A percentile compares a stretch with the other conserved stretches of the same genome.
These are phyloP conservation scores for Tanytarsus gracilentus DNA, from an alignment of 2,888 invertebrate genomes.

Conservation along the genomic window DNA sequence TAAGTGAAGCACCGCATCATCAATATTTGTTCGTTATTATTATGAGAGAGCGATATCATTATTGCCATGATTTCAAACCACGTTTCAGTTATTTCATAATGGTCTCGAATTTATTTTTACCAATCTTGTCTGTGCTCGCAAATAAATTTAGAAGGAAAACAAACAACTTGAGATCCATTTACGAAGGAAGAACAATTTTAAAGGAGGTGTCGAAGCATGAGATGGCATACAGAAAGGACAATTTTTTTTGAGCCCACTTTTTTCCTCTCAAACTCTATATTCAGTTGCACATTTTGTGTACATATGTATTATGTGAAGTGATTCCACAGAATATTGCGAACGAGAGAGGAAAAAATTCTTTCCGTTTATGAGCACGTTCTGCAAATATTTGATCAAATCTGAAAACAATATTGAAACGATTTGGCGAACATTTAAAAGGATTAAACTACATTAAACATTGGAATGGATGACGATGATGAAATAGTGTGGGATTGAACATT, in stretches of 20 bases:
- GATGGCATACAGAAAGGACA: background rate
- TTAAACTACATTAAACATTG: slow-evolving; percentile 28
- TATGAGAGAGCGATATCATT: no score
- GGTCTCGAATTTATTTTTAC: no score
- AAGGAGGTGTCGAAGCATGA: background rate
- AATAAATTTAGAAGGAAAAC: no score
- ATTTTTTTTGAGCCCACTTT: background rate
- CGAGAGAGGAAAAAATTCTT: background rate
- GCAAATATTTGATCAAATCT: slow-evolving; percentile 29
- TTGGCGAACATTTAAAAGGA: slow-evolving; percentile 29
- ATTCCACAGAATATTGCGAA: slow-evolving; percentile 13
- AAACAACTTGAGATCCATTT: background rate
- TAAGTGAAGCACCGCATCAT: slow-evolving; percentile 2
- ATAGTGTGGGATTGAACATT: background rate
- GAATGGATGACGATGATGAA: background rate
- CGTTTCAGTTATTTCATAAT: no score
- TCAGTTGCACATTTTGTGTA: slow-evolving; percentile 5
- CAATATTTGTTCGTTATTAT: slow-evolving; percentile 3
- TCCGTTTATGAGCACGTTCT: slow-evolving; percentile 27
- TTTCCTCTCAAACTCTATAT: slow-evolving; percentile 4
- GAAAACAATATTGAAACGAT: slow-evolving; percentile 30
- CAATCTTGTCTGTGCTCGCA: no score
- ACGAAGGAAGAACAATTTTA: background rate
- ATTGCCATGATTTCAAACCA: no score
- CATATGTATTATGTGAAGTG: slow-evolving; percentile 25